Conservation (phyloP, 2,113 vertebrate genomes). For the Zosterops pallidus region DNA sequence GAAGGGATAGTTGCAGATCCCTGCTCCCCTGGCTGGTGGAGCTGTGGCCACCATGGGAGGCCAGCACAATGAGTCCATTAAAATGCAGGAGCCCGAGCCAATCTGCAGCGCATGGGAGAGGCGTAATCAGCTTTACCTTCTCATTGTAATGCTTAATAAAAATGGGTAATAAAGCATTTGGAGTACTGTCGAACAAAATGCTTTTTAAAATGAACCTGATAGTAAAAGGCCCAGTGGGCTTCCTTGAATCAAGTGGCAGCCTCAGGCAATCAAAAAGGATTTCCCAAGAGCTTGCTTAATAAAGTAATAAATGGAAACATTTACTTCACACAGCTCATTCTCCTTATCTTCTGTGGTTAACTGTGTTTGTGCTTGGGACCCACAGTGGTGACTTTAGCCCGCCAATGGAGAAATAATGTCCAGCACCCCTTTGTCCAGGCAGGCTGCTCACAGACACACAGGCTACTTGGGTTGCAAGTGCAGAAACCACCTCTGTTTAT, state of each 20-base stretch:
- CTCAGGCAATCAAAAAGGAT: conserved; percentile 28
- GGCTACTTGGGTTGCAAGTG: neutral
- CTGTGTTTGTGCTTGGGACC: neutral
- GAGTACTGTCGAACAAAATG: conserved; percentile 10
- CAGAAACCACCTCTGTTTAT: neutral
- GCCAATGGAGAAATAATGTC: rapidly evolving
- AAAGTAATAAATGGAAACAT: conserved; percentile 5
- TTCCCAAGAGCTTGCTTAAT: conserved; percentile 39
- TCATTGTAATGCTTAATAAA: conserved; percentile 21
- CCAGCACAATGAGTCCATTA: neutral
- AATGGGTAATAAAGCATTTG: conserved; percentile 26
- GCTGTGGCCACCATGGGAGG: rapidly evolving
- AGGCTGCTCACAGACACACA: neutral
- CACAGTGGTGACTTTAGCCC: neutral
- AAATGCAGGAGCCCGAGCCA: neutral
- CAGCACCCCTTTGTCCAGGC: neutral
- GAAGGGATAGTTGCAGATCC: neutral
- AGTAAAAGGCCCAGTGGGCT: conserved; percentile 7
- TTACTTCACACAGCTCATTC: neutral
- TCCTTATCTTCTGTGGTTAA: neutral
- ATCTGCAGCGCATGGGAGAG: neutral
- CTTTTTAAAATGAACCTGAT: conserved; percentile 20
- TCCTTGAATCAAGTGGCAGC: neutral
- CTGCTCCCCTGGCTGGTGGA: rapidly evolving
- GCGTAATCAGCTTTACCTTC: neutral